These are phyloP conservation scores for Reticulitermes lucifugus DNA, from an alignment of 2,888 invertebrate species.

Conservation along the genomic window DNA sequence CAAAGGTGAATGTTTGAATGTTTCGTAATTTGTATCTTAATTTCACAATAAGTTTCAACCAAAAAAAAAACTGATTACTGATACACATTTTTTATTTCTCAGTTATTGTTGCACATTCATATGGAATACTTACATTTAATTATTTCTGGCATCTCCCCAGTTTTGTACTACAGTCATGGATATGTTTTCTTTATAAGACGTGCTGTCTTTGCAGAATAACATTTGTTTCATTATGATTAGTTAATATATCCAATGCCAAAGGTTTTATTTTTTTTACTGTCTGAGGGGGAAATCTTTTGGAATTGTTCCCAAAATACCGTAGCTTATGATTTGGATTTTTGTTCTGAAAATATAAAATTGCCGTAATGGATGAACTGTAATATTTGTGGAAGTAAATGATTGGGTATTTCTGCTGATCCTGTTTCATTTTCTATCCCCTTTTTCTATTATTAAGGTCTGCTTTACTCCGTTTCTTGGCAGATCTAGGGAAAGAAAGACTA, in stretches of 20 bases:
- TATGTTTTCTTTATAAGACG: no score
- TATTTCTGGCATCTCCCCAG: no score
- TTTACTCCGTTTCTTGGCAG: not conserved
- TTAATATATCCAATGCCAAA: not conserved
- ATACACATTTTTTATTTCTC: no score
- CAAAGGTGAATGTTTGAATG: no score
- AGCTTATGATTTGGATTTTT: not conserved
- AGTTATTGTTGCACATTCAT: no score
- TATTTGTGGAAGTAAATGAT: conserved; percentile 23
- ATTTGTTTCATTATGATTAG: conserved; percentile 13
- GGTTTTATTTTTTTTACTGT: not conserved
- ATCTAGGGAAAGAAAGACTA: no score
- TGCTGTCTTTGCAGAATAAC: no score
- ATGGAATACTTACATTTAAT: no score
- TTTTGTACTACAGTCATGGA: no score
- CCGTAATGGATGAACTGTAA: not conserved
- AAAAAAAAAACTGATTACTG: no score
- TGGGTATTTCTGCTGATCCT: conserved; percentile 38
- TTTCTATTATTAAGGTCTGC: not conserved
- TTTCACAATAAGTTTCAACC: no score
- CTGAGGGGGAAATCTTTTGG: not conserved
- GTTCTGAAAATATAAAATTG: not conserved
- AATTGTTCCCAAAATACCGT: not conserved
- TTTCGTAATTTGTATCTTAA: no score
- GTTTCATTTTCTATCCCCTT: not conserved